A percentile compares a stretch with the other conserved stretches of the same genome.
phyloP scores from a whole-genome alignment of 2,113 vertebrate species.

The Protomyctophum bolini region DNA sequence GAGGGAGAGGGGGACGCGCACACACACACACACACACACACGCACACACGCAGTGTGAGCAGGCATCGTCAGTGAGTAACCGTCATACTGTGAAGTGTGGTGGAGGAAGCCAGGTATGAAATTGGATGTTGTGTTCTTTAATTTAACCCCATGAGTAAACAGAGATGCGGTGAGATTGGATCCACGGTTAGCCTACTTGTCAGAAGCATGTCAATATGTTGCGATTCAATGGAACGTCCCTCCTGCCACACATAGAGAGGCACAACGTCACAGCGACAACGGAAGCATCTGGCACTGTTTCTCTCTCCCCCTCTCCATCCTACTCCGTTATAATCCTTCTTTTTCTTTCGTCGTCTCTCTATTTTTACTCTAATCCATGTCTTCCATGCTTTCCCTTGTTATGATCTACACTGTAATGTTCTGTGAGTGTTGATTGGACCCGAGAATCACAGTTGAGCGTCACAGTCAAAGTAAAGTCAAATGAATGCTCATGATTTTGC shows the following conservation, averaged over 20 bases:
- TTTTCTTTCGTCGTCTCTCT: slow-evolving; percentile 20
- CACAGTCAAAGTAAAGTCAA: background rate
- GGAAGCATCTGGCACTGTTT: no score
- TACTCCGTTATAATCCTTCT: slow-evolving; percentile 26
- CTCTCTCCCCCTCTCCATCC: slow-evolving; percentile 17
- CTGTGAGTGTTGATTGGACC: background rate
- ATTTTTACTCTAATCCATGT: slow-evolving; percentile 55
- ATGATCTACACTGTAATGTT: slow-evolving; percentile 8
- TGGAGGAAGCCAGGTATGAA: slow-evolving; percentile 77
- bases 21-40: no score
- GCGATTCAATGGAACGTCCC: slow-evolving; percentile 36
- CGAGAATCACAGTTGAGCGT: background rate
- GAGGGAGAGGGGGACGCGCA: slow-evolving; percentile 7
- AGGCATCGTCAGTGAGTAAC: slow-evolving; percentile 55
- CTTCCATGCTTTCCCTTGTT: slow-evolving; percentile 34
- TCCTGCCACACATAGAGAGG: slow-evolving; percentile 5
- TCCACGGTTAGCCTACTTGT: slow-evolving; percentile 39
- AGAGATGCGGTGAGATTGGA: slow-evolving; percentile 56
- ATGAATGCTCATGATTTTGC: background rate
- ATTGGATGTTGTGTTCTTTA: slow-evolving; percentile 77
- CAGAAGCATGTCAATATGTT: slow-evolving; percentile 47
- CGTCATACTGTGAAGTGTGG: slow-evolving; percentile 57
- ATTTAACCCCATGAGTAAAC: slow-evolving; percentile 77
- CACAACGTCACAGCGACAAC: no score
- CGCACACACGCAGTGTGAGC: slow-evolving; percentile 6